Conservation (phyloP, 2,113 vertebrate species). For the Oncorhynchus mykiss region DNA sequence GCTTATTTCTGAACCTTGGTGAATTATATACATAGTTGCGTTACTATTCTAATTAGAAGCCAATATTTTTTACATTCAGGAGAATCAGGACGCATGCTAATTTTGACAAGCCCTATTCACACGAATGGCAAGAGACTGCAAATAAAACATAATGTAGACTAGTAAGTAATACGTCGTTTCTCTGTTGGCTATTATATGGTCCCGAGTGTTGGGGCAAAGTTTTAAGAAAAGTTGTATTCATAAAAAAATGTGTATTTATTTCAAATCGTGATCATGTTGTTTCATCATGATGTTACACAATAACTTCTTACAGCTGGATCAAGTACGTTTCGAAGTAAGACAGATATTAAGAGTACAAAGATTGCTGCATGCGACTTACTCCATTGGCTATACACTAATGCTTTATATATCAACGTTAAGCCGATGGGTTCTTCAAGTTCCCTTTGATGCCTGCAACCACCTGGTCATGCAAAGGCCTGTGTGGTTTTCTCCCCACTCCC, state of each 20-base stretch:
- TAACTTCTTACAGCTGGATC: neutral
- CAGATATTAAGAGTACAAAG: slow-evolving; percentile 44
- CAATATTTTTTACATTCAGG: neutral
- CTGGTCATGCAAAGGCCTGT: slow-evolving; percentile 61
- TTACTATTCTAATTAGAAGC: neutral
- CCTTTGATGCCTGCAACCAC: slow-evolving; percentile 64
- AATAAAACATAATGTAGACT: neutral
- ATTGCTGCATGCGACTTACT: slow-evolving; percentile 55
- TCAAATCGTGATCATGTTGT: neutral
- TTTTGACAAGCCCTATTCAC: neutral
- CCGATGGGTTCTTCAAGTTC: slow-evolving; percentile 59
- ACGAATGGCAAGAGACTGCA: slow-evolving; percentile 4
- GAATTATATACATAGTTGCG: neutral
- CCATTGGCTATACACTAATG: slow-evolving; percentile 18
- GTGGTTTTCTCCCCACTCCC: slow-evolving; percentile 18
- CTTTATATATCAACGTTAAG: slow-evolving; percentile 29
- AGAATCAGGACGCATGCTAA: neutral
- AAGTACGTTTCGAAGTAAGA: neutral
- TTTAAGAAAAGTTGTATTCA: neutral
- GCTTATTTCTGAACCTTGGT: neutral
- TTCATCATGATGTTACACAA: neutral
- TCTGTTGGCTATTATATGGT: neutral
- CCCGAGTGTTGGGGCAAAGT: neutral
- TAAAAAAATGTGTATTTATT: neutral
- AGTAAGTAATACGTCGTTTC: neutral